Evolutionary conservation across 2,888 invertebrate genomes (phyloP).

Genomic region (Strigamia crassipes): DNA sequence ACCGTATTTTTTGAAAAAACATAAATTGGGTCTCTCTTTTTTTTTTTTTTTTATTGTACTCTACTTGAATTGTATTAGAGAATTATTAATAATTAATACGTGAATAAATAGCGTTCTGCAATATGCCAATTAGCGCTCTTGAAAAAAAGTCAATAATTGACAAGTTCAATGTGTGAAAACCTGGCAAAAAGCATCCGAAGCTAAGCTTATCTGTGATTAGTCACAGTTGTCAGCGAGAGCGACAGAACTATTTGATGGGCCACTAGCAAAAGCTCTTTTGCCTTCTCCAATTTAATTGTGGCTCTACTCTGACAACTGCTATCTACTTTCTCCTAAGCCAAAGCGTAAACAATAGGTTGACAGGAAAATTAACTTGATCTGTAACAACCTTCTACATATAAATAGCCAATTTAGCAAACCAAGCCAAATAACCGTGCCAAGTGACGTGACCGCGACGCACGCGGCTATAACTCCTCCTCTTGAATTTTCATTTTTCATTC

Average conservation of each 20-base stretch:
- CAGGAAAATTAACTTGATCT: slow-evolving; percentile 31
- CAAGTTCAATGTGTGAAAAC: neutral
- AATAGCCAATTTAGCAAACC: slow-evolving; percentile 18
- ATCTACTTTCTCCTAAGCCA: slow-evolving; percentile 28
- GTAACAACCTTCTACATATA: slow-evolving; percentile 34
- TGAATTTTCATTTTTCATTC: neutral
- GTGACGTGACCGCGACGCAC: neutral
- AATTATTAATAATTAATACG: too few species aligned
- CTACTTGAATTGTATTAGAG: too few species aligned
- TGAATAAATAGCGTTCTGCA: too few species aligned
- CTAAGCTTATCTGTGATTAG: slow-evolving; percentile 19
- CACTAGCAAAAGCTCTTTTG: slow-evolving; percentile 27
- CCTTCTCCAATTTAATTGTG: slow-evolving; percentile 34
- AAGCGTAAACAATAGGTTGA: slow-evolving; percentile 24
- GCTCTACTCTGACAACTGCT: slow-evolving; percentile 34
- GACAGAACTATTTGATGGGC: slow-evolving; percentile 34
- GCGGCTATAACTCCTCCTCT: neutral
- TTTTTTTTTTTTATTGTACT: too few species aligned
- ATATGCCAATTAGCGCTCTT: neutral
- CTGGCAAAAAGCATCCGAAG: neutral
- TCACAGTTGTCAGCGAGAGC: slow-evolving; percentile 24
- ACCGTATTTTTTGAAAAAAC: too few species aligned
- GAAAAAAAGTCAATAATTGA: neutral
- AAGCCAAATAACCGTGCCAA: slow-evolving; percentile 1
- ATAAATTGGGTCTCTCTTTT: too few species aligned